A percentile compares a stretch with the other conserved stretches of the same genome.
phyloP scores from a whole-genome alignment of 2,113 vertebrate genomes.

The Xenopus borealis region DNA sequence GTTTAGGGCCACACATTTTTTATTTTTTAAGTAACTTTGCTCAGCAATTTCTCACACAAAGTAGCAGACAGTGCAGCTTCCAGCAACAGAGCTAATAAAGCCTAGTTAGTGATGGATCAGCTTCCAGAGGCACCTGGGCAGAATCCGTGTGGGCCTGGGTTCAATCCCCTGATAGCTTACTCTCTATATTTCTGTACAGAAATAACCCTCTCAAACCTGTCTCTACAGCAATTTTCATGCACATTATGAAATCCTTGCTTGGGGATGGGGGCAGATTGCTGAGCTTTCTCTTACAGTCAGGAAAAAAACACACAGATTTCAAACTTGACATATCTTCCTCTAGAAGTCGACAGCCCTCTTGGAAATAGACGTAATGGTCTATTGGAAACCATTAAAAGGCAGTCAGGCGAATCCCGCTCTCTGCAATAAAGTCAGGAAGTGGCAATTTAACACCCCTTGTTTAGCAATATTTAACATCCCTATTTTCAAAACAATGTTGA shows the following conservation, averaged over 20 bases:
- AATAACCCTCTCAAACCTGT: conserved; percentile 28
- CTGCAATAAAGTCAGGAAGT: conserved; percentile 31
- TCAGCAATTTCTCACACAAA: conserved; percentile 27
- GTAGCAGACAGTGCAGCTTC: conserved; percentile 36
- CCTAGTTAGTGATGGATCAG: conserved; percentile 39
- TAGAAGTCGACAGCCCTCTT: conserved; percentile 33
- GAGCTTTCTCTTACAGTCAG: conserved; percentile 10
- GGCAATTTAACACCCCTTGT: conserved; percentile 38
- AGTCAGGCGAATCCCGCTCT: conserved; percentile 15
- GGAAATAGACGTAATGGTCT: conserved; percentile 41
- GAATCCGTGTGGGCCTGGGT: conserved; percentile 18
- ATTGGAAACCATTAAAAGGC: conserved; percentile 29
- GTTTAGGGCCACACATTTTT: background rate
- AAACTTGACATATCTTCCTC: conserved; percentile 36
- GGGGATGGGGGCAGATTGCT: conserved; percentile 7
- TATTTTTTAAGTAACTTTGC: conserved; percentile 9
- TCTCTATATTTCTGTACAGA: conserved; percentile 32
- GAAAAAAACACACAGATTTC: background rate
- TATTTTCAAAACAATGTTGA: background rate
- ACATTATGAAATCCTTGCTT: conserved; percentile 12
- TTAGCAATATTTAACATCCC: conserved; percentile 31
- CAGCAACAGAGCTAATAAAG: conserved; percentile 36
- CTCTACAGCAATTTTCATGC: conserved; percentile 23
- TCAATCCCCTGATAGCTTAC: conserved; percentile 36
- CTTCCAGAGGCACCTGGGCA: conserved; percentile 31